Percentiles rank a stretch among this genome's conserved stretches.
Conservation (phyloP, 2,888 invertebrate genomes). For the Lycaena phlaeas region DNA sequence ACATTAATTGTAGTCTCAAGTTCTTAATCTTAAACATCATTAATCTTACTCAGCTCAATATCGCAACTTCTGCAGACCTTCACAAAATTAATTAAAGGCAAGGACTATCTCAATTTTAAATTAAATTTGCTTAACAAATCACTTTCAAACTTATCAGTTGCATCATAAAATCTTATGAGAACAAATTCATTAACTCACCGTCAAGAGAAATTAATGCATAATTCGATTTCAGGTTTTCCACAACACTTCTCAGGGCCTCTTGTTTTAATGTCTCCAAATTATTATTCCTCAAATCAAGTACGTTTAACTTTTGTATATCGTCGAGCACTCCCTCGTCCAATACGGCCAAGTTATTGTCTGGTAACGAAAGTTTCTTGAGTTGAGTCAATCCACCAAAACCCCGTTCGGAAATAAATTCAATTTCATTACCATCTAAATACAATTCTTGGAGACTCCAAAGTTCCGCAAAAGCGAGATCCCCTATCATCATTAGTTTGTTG, state of each 20-base stretch:
- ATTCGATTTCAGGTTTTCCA: slow-evolving; percentile 80
- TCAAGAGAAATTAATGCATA: slow-evolving; percentile 82
- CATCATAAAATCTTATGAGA: neutral
- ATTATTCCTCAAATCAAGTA: slow-evolving; percentile 85
- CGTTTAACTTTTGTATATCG: slow-evolving; percentile 79
- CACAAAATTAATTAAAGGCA: slow-evolving; percentile 7
- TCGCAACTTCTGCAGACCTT: slow-evolving; percentile 1
- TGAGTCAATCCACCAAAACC: slow-evolving; percentile 84
- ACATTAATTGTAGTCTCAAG: too few species aligned
- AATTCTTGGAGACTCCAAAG: slow-evolving; percentile 82
- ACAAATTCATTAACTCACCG: slow-evolving; percentile 71
- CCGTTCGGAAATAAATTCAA: slow-evolving; percentile 82
- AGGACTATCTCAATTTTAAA: slow-evolving; percentile 3
- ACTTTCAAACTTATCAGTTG: neutral
- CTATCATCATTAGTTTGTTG: slow-evolving; percentile 85
- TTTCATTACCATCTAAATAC: slow-evolving; percentile 79
- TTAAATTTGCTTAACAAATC: slow-evolving; percentile 1
- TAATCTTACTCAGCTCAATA: slow-evolving; percentile 6
- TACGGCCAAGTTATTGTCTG: slow-evolving; percentile 81
- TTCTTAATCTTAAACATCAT: neutral
- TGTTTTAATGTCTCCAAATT: slow-evolving; percentile 81
- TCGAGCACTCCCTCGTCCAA: slow-evolving; percentile 81
- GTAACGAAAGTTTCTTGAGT: slow-evolving; percentile 80
- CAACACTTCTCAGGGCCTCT: slow-evolving; percentile 80
- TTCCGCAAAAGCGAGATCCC: slow-evolving; percentile 86